Evolutionary conservation across 2,113 vertebrate genomes (phyloP), one percentile per base, ranked within the genome.

Genomic region (Anser brachyrhynchus): DNA sequence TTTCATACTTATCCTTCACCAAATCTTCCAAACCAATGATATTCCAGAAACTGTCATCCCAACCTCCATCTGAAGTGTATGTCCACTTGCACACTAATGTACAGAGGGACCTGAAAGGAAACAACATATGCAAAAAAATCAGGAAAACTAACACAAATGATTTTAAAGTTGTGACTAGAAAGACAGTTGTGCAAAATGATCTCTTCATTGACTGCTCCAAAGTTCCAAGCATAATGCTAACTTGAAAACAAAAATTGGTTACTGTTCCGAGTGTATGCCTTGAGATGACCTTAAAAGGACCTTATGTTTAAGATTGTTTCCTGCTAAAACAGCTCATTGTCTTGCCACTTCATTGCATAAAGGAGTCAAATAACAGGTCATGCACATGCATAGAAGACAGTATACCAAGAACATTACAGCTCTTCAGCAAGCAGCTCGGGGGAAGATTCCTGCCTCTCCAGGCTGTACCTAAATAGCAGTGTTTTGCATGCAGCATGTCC

Each of bases 81-180:
- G 98, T 99, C 99, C 99, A 99, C 89, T 99, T 99, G 96, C 99
- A 99, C 82, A 99, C 98, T 83, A 99, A 93, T 12, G 99, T 99
- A 84, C 99, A 99, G 70, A 99, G 98, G 92, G 99, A 99, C 81
- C 99, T 99, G 61, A 78, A 87, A 96, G 86, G 85, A 93, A 14
- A 49, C 33, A 75, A 93, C 4, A 86, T 0, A 94, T 11, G 23
- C 11, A 90, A 6, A 59, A 59, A 33, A 93, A 61, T 33, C 26
- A 96, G 86, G 11, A n/a, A 87, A 73, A 81, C 6, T 3, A 74
- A 92, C 31, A 91, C 6, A 10, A 17, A 29, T 66, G 7, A 17
- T 11, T 43, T 89, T 43, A n/a, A 95, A 55, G 8, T 20, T 39
- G 31, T 43, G 28, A 65, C 37, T 41, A 43, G 15, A 64, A 61